Evolutionary conservation across 2,888 invertebrate species (phyloP), one percentile per base, ranked within the genome.

Genomic region (Slavum lentiscoides): DNA sequence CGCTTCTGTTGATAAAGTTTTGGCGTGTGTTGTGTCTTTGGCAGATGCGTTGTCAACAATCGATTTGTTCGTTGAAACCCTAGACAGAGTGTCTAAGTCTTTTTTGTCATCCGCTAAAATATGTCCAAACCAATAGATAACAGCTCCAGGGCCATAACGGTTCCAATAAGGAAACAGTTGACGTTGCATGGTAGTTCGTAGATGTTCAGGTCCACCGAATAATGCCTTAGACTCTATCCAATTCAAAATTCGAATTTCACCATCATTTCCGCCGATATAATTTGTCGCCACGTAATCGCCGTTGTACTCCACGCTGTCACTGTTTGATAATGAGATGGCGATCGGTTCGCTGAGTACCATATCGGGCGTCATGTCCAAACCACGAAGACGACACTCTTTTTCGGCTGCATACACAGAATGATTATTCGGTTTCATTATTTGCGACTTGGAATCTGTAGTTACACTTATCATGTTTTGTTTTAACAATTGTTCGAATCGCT

Each of bases 211-310:
- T 5, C 94, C 97, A 8, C 94, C 97, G 89, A 97, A 97, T n/a
- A 94, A 89, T 0, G 97, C 97, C 88, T 97, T 97, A 84, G 97
- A 96, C 87, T 97, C 97, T 82, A 97, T 94, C 97, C 97, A 97
- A 86, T 96, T 94, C 53, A 76, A 59, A 4, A 76, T 59, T 76
- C 49, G 19, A 49, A 76, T 59, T 15, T 23, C 43, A n/a, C 59
- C 43, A 30, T 68, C 30, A 68, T 5, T 49, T 19, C 49, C 59
- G 43, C 43, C 75, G 30, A 59, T n/a, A 49, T 76, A 76, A 49
- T 68, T 43, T n/a, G 23, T 30, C 19, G 75, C 75, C 8, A 9
- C 64, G 55, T 67, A 19, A 43, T 75, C 43, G n/a, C 67, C n/a
- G 7, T 19, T 13, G 19, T 58, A 19, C 1, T 23, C 15, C 11